Evolutionary conservation across 1,140 invertebrate species (phyloP).

Genomic region (Zaprionus capensis): DNA sequence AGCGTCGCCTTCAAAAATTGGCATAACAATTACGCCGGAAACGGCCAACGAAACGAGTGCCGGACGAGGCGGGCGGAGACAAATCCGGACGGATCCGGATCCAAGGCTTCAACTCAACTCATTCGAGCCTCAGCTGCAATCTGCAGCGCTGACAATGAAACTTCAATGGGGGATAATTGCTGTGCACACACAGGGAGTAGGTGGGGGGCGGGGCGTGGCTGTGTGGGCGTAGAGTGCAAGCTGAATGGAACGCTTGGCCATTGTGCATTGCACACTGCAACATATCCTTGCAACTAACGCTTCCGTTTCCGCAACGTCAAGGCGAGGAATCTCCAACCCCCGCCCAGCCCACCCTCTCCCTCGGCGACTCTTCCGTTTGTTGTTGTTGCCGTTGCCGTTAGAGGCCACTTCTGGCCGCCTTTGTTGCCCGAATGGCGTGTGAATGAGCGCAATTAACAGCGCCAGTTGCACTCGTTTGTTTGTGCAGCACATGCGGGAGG

Average conservation of each 20-base stretch:
- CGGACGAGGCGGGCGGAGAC: not conserved
- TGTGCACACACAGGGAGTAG: conserved; percentile 24
- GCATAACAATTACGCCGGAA: conserved; percentile 76
- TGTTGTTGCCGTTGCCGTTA: conserved; percentile 33
- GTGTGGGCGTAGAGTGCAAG: conserved; percentile 13
- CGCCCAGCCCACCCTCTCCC: not conserved
- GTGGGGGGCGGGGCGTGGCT: not conserved
- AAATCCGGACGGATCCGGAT: not conserved
- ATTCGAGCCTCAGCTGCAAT: conserved; percentile 52
- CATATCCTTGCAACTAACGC: conserved; percentile 80
- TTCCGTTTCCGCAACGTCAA: conserved; percentile 77
- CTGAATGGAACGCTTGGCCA: conserved; percentile 39
- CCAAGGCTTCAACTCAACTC: not conserved
- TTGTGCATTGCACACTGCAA: conserved; percentile 59
- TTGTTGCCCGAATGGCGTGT: conserved; percentile 66
- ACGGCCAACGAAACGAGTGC: conserved; percentile 46
- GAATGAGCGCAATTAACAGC: conserved; percentile 79
- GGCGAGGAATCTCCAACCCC: conserved; percentile 48
- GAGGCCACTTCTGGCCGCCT: conserved; percentile 58
- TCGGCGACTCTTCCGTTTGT: conserved; percentile 22
- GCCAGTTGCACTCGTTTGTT: conserved; percentile 67
- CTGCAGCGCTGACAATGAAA: conserved; percentile 69
- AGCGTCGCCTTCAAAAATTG: conserved; percentile 60
- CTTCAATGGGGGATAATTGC: conserved; percentile 75
- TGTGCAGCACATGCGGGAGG: conserved; percentile 15